These are phyloP conservation scores for Corydoras sp. DNA, from an alignment of 2,113 vertebrate genomes.

Conservation along the genomic window DNA sequence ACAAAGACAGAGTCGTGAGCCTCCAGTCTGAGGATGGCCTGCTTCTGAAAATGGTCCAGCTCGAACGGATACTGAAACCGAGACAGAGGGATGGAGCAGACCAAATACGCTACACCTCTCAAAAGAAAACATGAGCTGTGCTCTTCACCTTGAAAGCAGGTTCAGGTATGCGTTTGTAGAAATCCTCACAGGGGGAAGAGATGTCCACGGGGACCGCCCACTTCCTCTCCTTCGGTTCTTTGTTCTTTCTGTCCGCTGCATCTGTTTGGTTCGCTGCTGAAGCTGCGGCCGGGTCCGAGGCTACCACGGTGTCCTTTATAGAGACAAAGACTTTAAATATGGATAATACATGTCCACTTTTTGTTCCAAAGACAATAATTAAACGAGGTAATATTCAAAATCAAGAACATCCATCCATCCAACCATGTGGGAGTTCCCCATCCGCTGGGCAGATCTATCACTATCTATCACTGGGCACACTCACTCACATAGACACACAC, in stretches of 20 bases:
- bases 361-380: too few species aligned
- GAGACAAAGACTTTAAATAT: not conserved
- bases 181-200: slow-evolving; percentile 75
- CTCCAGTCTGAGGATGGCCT: slow-evolving; percentile 81
- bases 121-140: not conserved
- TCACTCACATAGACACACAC: too few species aligned
- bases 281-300: slow-evolving; percentile 21
- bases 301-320: slow-evolving; percentile 49
- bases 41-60: slow-evolving; percentile 86
- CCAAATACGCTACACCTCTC: too few species aligned
- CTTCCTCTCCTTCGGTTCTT: slow-evolving; percentile 60
- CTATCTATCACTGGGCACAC: too few species aligned
- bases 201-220: slow-evolving; percentile 83
- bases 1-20: slow-evolving; percentile 82
- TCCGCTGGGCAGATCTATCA: too few species aligned
- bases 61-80: slow-evolving; percentile 79
- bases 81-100: not conserved
- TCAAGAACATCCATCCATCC: too few species aligned
- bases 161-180: slow-evolving; percentile 82
- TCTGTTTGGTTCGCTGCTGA: slow-evolving; percentile 37
- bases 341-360: too few species aligned
- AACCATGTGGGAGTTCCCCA: too few species aligned
- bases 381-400: too few species aligned
- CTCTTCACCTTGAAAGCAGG: slow-evolving; percentile 75
- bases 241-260: slow-evolving; percentile 40